phyloP scores from a whole-genome alignment of 2,888 invertebrate genomes.

The Drosophila prostipennis region DNA sequence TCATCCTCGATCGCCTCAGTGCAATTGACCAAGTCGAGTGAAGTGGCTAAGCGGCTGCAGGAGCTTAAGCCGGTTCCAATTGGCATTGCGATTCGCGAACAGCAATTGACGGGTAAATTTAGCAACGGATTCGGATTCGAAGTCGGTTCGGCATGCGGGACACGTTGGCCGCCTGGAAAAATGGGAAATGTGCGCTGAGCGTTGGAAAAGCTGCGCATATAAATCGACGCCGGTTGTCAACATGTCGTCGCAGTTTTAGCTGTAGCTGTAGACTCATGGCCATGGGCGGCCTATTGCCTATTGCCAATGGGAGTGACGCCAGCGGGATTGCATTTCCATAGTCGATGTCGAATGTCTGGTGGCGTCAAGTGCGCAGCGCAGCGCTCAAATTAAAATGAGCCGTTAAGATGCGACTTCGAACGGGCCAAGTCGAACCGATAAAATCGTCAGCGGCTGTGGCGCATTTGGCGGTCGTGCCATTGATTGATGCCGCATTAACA shows the following conservation, averaged over 20 bases:
- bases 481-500: slow-evolving; percentile 27
- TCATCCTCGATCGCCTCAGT: not conserved
- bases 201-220: slow-evolving; percentile 53
- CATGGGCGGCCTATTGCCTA: slow-evolving; percentile 32
- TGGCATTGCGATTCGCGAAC: slow-evolving; percentile 10
- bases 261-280: slow-evolving; percentile 15
- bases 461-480: slow-evolving; percentile 25
- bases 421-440: slow-evolving; percentile 23
- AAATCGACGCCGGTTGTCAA: slow-evolving; percentile 71
- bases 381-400: slow-evolving; percentile 55
- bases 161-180: slow-evolving; percentile 47
- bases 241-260: slow-evolving; percentile 25
- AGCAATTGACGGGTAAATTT: slow-evolving; percentile 4
- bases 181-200: slow-evolving; percentile 4
- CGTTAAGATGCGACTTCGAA: slow-evolving; percentile 56
- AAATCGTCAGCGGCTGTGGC: slow-evolving; percentile 12
- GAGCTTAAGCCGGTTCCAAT: slow-evolving; percentile 49
- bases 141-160: slow-evolving; percentile 44
- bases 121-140: slow-evolving; percentile 9
- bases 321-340: slow-evolving; percentile 19
- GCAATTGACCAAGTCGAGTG: not conserved
- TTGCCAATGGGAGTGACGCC: not conserved
- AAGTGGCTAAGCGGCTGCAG: slow-evolving; percentile 15
- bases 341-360: not conserved
- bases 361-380: slow-evolving; percentile 50